Evolutionary conservation across 2,888 invertebrate species (phyloP).

Genomic region (Diadromus collaris): DNA sequence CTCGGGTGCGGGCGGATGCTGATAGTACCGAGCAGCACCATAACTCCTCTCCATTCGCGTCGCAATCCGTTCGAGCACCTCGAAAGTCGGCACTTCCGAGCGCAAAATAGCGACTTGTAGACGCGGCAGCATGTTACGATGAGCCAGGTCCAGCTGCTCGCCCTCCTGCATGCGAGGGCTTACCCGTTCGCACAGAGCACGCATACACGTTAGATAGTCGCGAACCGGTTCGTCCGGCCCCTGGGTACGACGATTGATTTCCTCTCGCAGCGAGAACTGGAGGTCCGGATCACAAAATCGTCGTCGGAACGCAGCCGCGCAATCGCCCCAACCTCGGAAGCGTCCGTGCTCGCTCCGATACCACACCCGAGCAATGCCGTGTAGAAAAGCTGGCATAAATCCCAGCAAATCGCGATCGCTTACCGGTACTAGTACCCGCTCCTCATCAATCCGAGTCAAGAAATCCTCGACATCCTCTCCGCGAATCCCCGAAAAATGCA

Average conservation of each 20-base stretch:
- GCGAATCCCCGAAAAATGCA: too few relatives aligned
- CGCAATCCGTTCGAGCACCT: neutral
- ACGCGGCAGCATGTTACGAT: neutral
- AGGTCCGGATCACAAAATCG: neutral
- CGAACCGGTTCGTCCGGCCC: neutral
- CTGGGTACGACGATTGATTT: neutral
- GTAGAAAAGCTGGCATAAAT: too few relatives aligned
- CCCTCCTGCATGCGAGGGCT: neutral
- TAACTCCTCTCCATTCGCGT: neutral
- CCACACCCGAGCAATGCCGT: too few relatives aligned
- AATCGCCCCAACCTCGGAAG: neutral
- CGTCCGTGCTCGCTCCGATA: neutral
- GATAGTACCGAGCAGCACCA: neutral
- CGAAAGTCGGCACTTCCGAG: neutral
- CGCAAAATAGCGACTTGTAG: neutral
- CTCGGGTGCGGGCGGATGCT: neutral
- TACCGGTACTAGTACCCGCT: too few relatives aligned
- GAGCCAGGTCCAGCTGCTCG: neutral
- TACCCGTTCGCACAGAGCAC: too few relatives aligned
- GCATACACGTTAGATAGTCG: too few relatives aligned
- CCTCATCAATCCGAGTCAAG: too few relatives aligned
- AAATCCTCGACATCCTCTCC: too few relatives aligned
- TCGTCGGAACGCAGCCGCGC: neutral
- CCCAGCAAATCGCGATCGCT: too few relatives aligned
- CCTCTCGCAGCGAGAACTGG: constrained; percentile 8